Evolutionary conservation across 2,797 vertebrate species (phyloP), one percentile per base, ranked within the genome.

Genomic region (Tapera naevia): DNA sequence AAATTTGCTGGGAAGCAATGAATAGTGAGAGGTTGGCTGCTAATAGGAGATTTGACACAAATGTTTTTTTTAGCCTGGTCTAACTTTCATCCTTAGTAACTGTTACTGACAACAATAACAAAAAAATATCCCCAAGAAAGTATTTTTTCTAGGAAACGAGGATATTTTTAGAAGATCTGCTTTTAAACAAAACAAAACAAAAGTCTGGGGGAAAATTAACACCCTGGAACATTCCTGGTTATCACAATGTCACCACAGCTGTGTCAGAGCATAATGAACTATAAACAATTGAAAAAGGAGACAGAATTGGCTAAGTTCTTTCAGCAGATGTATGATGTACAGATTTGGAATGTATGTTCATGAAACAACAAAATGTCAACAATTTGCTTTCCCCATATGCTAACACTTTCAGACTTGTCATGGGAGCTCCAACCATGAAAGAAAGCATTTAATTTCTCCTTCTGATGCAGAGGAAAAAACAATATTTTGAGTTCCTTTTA

Each of bases 331-430:
- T 53, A 39, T 50, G 91, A 91, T 27, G 58, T 53, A 85, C 30
- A 84, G 37, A 60, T 43, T 91, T 82, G 88, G 76, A 93, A 95
- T 54, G n/a, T 74, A 87, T 67, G 93, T 71, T 92, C 71, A 69
- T 16, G 53, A 91, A 96, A 92, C 51, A 88, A 70, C 14, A 88
- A 53, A 92, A 85, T 53, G 45, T 72, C 86, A 96, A 84, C 70
- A 73, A 65, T 91, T 95, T 84, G 37, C 75, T 93, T 73, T 58
- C 51, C 22, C 65, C 32, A 41, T 56, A 69, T 17, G 73, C 75
- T 82, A 95, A 78, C 32, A 32, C 54, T 83, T 92, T 91, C 89
- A 85, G 58, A 75, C 54, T 43, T 73, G 67, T 67, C 86, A 88
- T 5, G 19, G 60, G 80, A 85, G 25, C 70, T 83, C 66, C 75